Percentiles rank a stretch among this genome's conserved stretches.
Conservation (phyloP, 2,888 invertebrate genomes). For the Pachycephus smyrnensis region DNA sequence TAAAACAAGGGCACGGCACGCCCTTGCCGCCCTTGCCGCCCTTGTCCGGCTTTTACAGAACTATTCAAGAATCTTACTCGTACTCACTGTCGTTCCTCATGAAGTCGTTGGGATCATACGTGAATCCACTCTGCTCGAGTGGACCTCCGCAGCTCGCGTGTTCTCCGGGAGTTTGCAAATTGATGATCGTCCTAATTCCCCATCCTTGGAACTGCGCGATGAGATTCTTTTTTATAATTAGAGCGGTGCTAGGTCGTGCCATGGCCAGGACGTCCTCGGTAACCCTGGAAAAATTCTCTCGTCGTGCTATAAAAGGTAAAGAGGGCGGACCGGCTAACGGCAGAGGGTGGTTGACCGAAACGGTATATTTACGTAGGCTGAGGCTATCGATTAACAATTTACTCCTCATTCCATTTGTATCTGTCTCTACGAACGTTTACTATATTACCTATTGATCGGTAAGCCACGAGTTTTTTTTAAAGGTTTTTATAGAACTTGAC, state of each 20-base stretch:
- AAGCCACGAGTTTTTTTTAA: not conserved
- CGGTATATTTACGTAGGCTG: not conserved
- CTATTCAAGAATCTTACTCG: not conserved
- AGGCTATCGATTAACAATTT: slow-evolving; percentile 8
- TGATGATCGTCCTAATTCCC: slow-evolving; percentile 86
- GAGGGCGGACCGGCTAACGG: not conserved
- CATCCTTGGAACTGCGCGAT: slow-evolving; percentile 84
- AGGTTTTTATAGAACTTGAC: slow-evolving; percentile 1
- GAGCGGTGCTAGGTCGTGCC: slow-evolving; percentile 84
- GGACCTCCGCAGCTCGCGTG: slow-evolving; percentile 88
- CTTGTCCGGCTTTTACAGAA: not conserved
- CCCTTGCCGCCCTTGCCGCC: too few species aligned
- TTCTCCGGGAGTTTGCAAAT: slow-evolving; percentile 86
- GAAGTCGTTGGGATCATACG: slow-evolving; percentile 85
- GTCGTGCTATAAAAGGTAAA: not conserved
- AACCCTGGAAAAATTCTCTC: slow-evolving; percentile 72
- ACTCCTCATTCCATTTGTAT: not conserved
- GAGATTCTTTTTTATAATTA: slow-evolving; percentile 80
- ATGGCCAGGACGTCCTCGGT: slow-evolving; percentile 90
- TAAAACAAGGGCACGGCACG: too few species aligned
- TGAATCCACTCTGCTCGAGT: slow-evolving; percentile 82
- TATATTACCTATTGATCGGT: not conserved
- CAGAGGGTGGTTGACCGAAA: not conserved
- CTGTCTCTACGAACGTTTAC: not conserved
- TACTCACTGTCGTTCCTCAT: slow-evolving; percentile 87